A percentile compares a stretch with the other conserved stretches of the same genome.
Evolutionary conservation across 1,140 invertebrate genomes (phyloP).

Genomic region (Bilobella aurantiaca): DNA sequence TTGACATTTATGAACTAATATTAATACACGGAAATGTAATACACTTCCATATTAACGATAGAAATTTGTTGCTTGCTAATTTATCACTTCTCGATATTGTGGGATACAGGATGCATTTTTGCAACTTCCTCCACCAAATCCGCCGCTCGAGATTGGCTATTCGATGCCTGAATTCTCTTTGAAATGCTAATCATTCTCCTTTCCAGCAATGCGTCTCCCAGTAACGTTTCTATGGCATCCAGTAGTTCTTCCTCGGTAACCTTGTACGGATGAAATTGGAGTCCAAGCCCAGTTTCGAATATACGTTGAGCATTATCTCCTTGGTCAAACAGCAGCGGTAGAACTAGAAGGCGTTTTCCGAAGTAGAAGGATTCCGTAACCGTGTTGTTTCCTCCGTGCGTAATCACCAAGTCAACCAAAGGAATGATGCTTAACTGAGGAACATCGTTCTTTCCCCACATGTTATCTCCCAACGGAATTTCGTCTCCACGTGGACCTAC

Average conservation of each 20-base stretch:
- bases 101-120: too few species aligned
- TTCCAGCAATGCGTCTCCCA: neutral
- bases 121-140: too few species aligned
- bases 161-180: too few species aligned
- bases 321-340: neutral
- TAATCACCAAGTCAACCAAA: neutral
- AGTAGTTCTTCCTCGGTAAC: neutral
- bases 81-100: too few species aligned
- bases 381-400: slow-evolving; percentile 4
- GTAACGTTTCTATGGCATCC: neutral
- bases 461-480: neutral
- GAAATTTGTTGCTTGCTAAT: too few species aligned
- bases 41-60: too few species aligned
- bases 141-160: too few species aligned
- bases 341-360: neutral
- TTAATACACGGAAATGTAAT: too few species aligned
- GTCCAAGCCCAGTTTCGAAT: neutral
- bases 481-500: neutral
- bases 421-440: slow-evolving; percentile 1
- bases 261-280: neutral
- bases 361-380: slow-evolving; percentile 6
- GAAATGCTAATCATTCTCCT: neutral
- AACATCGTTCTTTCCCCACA: neutral
- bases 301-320: neutral
- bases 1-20: too few species aligned